Base-by-base conservation (phyloP, 2,888 invertebrate species). In the Trichopoda pennipes region DNA sequence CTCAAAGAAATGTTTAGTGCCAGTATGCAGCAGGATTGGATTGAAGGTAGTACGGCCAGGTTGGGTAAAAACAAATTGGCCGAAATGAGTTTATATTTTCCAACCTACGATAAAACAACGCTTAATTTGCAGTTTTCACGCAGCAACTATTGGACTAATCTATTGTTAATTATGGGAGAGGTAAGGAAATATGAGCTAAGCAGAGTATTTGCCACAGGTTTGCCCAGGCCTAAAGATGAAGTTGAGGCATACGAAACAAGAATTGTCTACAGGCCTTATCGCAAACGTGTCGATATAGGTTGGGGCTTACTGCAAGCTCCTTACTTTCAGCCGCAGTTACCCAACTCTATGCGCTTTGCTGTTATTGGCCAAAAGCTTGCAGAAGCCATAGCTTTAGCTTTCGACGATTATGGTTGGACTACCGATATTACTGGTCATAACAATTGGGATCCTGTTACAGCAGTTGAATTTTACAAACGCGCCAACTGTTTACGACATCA, bases 381-480 rank as follows among this genome's bases (percentile, higher is more conserved):
- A 0, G 84, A 85, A 32, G 85, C 88, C 44, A 61, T 90, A 64
- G 86, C 87, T 2, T 80, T 70, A 21, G 89, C 87, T 3, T 89
- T 90, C n/a, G 89, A 90, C 61, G 88, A 88, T 56, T 56, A 85
- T 10, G 88, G 89, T 23, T 90, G 90, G 90, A 86, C 87, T 0
- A 84, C 85, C n/a, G 87, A 88, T 2, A 85, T 85, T 2, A 44
- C 86, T 10, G 81, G 86, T 0, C 86, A 87, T 38, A 86, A 74
- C 8, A 85, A 83, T 16, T 90, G 90, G 90, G 89, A 89, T 80
- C 51, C 79, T 0, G 23, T 80, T 12, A 88, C 89, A 2, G 87
- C 85, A 0, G 69, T 84, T 28, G 69, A 85, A 3, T 90, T 87
- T 76, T 86, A 85, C 28, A 87, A 88, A 56, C 87, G 88, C 1